phyloP scores from a whole-genome alignment of 2,888 invertebrate genomes.

The Girardia tigrina region DNA sequence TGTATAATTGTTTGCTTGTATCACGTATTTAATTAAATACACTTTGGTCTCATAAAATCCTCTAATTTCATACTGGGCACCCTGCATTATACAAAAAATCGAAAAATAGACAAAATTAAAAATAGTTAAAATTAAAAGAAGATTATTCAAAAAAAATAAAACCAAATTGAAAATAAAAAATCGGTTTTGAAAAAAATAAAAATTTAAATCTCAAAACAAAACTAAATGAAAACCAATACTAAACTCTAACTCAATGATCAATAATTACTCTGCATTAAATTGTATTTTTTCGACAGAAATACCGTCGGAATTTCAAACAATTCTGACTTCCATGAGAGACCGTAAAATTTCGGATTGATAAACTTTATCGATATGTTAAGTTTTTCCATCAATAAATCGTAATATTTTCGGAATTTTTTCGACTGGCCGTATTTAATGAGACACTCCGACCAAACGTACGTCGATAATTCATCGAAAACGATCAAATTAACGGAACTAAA shows the following conservation, averaged over 20 bases:
- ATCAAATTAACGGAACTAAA: background rate
- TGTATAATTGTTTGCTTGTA: too few species aligned
- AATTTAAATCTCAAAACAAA: too few species aligned
- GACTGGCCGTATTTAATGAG: background rate
- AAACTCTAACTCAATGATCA: background rate
- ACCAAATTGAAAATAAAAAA: too few species aligned
- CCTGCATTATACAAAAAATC: too few species aligned
- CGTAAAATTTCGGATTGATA: background rate
- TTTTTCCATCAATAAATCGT: background rate
- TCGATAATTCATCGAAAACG: background rate
- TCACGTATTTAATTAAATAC: too few species aligned
- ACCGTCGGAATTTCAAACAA: background rate
- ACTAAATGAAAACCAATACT: background rate
- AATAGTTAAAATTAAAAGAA: too few species aligned
- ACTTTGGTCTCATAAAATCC: too few species aligned
- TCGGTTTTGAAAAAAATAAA: too few species aligned
- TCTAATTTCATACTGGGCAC: too few species aligned
- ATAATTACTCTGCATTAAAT: background rate
- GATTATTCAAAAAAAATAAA: too few species aligned
- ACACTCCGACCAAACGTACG: background rate
- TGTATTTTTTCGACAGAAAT: background rate
- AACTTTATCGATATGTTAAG: too few species aligned
- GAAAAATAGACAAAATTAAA: too few species aligned
- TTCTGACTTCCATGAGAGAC: background rate
- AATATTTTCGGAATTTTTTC: background rate